Evolutionary conservation across 2,888 invertebrate genomes (phyloP), one percentile per base, ranked within the genome.

Genomic region (Calameuta filiformis): DNA sequence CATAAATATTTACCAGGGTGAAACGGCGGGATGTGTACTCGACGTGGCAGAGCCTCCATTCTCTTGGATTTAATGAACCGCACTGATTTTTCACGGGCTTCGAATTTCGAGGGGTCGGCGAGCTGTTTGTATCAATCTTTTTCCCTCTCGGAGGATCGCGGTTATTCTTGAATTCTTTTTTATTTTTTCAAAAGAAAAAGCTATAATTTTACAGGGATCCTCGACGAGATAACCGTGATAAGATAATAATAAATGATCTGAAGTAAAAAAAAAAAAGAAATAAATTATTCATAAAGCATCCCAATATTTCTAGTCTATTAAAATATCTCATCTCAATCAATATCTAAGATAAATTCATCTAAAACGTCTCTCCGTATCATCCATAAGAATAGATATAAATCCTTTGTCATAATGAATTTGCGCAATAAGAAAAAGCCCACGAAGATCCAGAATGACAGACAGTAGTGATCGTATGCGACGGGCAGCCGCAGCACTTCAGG

Each of bases 1-100:
- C 87, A 89, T 90, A 90, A 90, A 90, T 90, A 90, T 90, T 89
- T 89, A 89, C 86, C 87, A 86, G 86, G 85, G 85, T 81, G 83
- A 76, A 80, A 34, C 71, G 31, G 71, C 31, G 71, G 71, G 71
- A 71, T 71, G 33, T 81, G 75, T 76, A 77, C 77, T 69, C 75
- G 68, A 77, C 34, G 80, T 73, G 74, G 80, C 79, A 73, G 76
- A 33, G 35, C 83, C 83, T 81, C 81, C 83, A 86, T 89, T 89
- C 88, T 89, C 87, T 86, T 81, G 83, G 85, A 89, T 88, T 90
- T 89, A 90, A 90, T 90, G 89, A 90, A 89, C 87, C 88, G 89
- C 87, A 84, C 87, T 87, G 89, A 88, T 89, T 89, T 89, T 89
- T 90, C 87, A 88, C 86, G 85, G 87, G 80, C 81, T 82, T 82